phyloP scores from a whole-genome alignment of 2,797 vertebrate genomes.

The Enteromius viviparus region DNA sequence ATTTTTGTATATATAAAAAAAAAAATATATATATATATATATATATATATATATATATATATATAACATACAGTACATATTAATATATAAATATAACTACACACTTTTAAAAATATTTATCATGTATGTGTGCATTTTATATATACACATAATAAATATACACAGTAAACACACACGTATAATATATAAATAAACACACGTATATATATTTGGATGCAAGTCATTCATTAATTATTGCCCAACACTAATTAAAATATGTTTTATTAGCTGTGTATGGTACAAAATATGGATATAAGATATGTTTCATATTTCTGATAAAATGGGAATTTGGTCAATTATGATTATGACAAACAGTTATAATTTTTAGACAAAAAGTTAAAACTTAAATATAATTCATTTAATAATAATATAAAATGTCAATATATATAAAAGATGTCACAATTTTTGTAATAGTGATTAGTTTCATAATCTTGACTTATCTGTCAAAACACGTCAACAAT shows the following conservation, averaged over 20 bases:
- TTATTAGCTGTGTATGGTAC: background rate
- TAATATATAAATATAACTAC: no score
- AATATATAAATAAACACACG: no score
- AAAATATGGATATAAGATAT: background rate
- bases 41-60: no score
- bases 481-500: background rate
- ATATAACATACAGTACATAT: no score
- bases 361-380: background rate
- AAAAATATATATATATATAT: no score
- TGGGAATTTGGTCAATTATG: background rate
- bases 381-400: background rate
- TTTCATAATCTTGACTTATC: background rate
- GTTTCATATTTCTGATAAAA: background rate
- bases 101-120: no score
- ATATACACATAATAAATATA: no score
- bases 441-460: background rate
- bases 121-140: no score
- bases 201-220: no score
- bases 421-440: background rate
- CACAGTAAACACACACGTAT: no score
- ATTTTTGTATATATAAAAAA: no score
- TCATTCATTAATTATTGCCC: no score
- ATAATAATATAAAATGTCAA: background rate
- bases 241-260: background rate
- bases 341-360: background rate